phyloP scores from a whole-genome alignment of 1,140 invertebrate genomes.

The Neotoxoptera formosana region DNA sequence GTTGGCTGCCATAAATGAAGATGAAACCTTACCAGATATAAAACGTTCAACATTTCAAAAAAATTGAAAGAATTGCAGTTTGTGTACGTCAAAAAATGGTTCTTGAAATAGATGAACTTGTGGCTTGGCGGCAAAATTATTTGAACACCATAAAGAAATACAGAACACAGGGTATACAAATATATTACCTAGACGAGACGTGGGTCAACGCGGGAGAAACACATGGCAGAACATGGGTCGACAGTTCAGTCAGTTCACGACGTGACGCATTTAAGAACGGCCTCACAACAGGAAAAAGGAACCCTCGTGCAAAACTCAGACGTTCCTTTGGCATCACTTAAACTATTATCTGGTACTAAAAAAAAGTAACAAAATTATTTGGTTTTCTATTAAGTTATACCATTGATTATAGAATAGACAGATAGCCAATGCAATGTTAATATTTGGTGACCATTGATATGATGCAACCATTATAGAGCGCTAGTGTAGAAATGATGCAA shows the following conservation, averaged over 20 bases:
- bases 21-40: neutral
- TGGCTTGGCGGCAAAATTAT: neutral
- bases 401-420: too few relatives aligned
- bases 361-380: too few relatives aligned
- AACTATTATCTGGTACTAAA: too few relatives aligned
- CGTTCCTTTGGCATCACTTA: too few relatives aligned
- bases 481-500: too few relatives aligned
- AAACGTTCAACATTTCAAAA: constrained; percentile 13
- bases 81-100: neutral
- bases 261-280: neutral
- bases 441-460: too few relatives aligned
- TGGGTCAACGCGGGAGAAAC: neutral
- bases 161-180: neutral
- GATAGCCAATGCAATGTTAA: too few relatives aligned
- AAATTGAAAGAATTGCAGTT: neutral
- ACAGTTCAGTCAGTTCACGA: neutral
- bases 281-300: neutral
- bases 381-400: too few relatives aligned
- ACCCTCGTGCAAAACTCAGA: neutral
- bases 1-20: constrained; percentile 12
- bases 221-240: neutral
- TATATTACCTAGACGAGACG: neutral
- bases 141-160: neutral
- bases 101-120: neutral
- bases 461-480: too few relatives aligned